phyloP scores from a whole-genome alignment of 2,888 invertebrate genomes.

The Leptopterna dolabrata region DNA sequence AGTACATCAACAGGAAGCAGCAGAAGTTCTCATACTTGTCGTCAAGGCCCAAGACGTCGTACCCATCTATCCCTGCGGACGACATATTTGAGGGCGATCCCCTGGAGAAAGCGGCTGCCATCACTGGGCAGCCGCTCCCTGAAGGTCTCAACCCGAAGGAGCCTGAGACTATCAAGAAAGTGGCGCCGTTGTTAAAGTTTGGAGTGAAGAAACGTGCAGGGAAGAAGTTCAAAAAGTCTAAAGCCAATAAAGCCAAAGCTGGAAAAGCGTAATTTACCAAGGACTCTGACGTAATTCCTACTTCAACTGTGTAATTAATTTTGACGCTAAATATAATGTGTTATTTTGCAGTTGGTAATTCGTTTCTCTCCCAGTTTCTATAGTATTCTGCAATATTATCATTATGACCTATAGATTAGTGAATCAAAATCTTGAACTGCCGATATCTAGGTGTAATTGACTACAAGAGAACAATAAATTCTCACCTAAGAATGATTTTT shows the following conservation, averaged over 20 bases:
- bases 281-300: neutral
- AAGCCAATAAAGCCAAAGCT: neutral
- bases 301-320: neutral
- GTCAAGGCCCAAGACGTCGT: slow-evolving; percentile 79
- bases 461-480: too few species aligned
- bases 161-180: neutral
- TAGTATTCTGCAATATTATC: too few species aligned
- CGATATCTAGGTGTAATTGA: too few species aligned
- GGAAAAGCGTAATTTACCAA: neutral
- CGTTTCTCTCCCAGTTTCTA: neutral
- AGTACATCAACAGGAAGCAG: slow-evolving; percentile 83
- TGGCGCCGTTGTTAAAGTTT: slow-evolving; percentile 41
- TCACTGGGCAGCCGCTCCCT: slow-evolving; percentile 48
- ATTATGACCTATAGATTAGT: too few species aligned
- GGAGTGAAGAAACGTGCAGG: slow-evolving; percentile 57
- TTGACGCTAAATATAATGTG: neutral
- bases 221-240: slow-evolving; percentile 52
- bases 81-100: slow-evolving; percentile 67
- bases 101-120: slow-evolving; percentile 54
- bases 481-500: too few species aligned
- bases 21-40: slow-evolving; percentile 82
- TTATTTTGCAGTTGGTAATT: neutral
- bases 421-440: too few species aligned
- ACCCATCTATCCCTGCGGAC: slow-evolving; percentile 78
- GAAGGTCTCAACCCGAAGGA: slow-evolving; percentile 10